These are phyloP conservation scores for Coendou prehensilis DNA, from an alignment of 2,797 vertebrate species.

Conservation along the genomic window DNA sequence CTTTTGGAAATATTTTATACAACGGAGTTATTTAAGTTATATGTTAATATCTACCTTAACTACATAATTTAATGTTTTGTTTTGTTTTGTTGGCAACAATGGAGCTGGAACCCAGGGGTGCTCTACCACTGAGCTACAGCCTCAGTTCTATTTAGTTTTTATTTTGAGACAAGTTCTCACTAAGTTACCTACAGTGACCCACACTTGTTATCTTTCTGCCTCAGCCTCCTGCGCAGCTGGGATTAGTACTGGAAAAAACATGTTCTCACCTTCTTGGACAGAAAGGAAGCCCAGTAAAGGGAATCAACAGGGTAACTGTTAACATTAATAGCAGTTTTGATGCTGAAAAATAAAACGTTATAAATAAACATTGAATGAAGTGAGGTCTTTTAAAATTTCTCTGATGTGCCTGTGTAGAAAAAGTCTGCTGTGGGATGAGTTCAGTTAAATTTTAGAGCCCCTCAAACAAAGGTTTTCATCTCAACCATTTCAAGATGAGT, in stretches of 20 bases:
- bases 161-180: not conserved
- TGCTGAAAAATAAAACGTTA: constrained; percentile 27
- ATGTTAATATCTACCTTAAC: not conserved
- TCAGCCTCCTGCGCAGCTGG: not conserved
- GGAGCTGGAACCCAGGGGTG: not conserved
- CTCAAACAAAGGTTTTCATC: constrained; percentile 37
- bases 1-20: not conserved
- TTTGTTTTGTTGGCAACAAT: no score
- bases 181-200: not conserved
- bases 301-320: not conserved
- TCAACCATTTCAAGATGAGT: not conserved
- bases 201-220: not conserved
- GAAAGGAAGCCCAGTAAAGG: not conserved
- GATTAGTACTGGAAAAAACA: not conserved
- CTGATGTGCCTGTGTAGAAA: not conserved
- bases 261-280: not conserved
- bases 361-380: constrained; percentile 9
- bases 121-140: not conserved
- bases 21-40: not conserved
- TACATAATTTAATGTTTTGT: not conserved
- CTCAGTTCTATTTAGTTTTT: not conserved
- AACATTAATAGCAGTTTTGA: constrained; percentile 29
- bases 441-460: not conserved
- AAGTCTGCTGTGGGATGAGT: not conserved
- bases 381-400: constrained; percentile 31